Evolutionary conservation across 2,113 vertebrate genomes (phyloP).

Genomic region (Ginglymostoma cirratum): DNA sequence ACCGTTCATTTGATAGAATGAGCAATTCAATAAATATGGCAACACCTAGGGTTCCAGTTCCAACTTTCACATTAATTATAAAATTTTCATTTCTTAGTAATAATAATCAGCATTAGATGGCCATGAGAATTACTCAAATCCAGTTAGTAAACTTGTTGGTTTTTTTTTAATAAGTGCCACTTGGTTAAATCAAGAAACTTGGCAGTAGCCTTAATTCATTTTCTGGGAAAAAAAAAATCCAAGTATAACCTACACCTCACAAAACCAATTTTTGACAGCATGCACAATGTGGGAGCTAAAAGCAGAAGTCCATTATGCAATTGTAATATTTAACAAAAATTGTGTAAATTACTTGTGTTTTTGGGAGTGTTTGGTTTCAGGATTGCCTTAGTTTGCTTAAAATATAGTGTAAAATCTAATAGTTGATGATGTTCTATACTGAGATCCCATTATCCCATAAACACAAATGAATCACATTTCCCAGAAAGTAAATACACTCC

Average conservation of each 20-base stretch:
- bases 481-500: too few species aligned
- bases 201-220: background rate
- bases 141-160: background rate
- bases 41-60: background rate
- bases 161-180: background rate
- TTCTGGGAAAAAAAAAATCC: background rate
- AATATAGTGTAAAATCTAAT: background rate
- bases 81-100: background rate
- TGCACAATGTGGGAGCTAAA: conserved; percentile 32
- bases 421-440: too few species aligned
- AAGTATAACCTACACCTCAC: background rate
- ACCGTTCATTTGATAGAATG: background rate
- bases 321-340: background rate
- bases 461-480: too few species aligned
- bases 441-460: too few species aligned
- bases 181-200: conserved; percentile 29
- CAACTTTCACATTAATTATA: background rate
- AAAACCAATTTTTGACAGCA: conserved; percentile 15
- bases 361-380: background rate
- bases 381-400: background rate
- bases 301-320: conserved; percentile 27
- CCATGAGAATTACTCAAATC: background rate
- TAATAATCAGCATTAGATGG: background rate
- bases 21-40: background rate
- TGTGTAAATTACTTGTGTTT: background rate